Percentiles rank a stretch among this genome's conserved stretches.
Evolutionary conservation across 2,113 vertebrate species (phyloP).

Genomic region (Hucho hucho): DNA sequence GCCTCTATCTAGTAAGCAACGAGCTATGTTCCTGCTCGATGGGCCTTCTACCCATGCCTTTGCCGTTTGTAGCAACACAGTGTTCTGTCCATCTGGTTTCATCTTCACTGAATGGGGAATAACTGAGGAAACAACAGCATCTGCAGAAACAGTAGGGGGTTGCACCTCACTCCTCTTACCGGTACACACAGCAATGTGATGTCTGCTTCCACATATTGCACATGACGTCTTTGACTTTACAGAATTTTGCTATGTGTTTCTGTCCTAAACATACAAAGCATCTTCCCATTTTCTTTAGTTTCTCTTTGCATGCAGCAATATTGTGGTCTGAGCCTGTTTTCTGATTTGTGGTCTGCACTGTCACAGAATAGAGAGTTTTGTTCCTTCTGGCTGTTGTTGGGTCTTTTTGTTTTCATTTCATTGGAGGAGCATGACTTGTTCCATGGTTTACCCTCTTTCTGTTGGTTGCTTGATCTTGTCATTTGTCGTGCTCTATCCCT

Average conservation of each 20-base stretch:
- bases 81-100: conserved; percentile 1
- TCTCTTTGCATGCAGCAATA: conserved; percentile 2
- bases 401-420: background rate
- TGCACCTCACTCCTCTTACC: background rate
- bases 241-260: conserved; percentile 4
- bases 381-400: background rate
- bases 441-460: background rate
- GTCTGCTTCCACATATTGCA: conserved; percentile 7
- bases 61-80: conserved; percentile 14
- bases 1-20: background rate
- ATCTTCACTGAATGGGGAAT: background rate
- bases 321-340: background rate
- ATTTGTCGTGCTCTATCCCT: conserved; percentile 8
- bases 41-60: conserved; percentile 15
- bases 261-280: conserved; percentile 8
- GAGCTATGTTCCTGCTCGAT: background rate
- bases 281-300: conserved; percentile 16
- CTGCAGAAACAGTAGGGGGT: background rate
- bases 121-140: background rate
- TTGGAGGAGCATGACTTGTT: background rate
- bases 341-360: background rate
- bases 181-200: background rate
- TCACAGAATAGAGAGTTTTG: conserved; percentile 2
- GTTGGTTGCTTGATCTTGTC: background rate
- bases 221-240: background rate